Evolutionary conservation across 2,797 vertebrate genomes (phyloP).

Genomic region (Bryconaethiops microstoma): DNA sequence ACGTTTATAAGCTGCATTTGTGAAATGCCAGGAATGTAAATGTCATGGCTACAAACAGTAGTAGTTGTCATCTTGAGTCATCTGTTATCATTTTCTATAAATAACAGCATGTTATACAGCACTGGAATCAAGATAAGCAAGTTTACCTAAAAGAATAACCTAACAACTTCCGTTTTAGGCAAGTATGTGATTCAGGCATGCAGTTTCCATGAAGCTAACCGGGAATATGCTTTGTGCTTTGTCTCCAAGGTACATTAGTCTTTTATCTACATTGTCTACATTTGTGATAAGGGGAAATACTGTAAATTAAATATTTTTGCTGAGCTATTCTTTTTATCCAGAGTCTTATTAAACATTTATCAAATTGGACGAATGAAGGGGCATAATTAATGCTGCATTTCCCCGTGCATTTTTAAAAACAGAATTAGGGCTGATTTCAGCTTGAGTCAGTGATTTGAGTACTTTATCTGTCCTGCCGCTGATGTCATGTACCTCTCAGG

Average conservation of each 20-base stretch:
- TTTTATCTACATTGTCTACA: background rate
- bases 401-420: background rate
- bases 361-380: background rate
- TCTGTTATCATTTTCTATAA: no score
- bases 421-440: background rate
- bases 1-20: no score
- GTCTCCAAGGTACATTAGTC: background rate
- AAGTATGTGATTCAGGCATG: background rate
- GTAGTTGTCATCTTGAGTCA: no score
- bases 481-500: constrained; percentile 90
- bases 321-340: background rate
- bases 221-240: background rate
- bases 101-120: no score
- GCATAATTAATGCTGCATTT: constrained; percentile 7
- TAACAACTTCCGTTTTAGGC: background rate
- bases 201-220: background rate
- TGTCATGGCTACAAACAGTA: no score
- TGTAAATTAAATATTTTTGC: background rate
- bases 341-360: background rate
- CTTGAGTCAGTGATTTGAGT: background rate
- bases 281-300: background rate
- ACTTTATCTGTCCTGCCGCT: background rate
- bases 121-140: background rate
- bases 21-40: no score
- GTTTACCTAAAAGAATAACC: background rate